phyloP scores from a whole-genome alignment of 1,140 invertebrate genomes.

The Bombus cullumanus region DNA sequence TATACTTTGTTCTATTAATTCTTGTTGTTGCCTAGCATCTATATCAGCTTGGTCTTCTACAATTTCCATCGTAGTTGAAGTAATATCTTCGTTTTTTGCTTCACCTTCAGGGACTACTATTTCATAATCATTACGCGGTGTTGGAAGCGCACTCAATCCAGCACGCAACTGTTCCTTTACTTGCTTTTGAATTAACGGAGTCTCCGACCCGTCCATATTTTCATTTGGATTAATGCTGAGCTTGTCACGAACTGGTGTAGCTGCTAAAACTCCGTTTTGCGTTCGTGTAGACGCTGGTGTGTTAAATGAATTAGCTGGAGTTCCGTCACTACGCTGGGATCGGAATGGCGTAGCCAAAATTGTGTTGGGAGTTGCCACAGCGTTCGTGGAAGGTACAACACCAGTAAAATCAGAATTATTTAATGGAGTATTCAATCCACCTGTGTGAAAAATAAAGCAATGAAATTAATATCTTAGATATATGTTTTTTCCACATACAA shows the following conservation, averaged over 20 bases:
- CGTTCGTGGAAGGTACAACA: constrained; percentile 89
- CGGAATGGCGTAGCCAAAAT: constrained; percentile 96
- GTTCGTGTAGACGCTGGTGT: constrained; percentile 75
- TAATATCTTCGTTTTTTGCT: constrained; percentile 83
- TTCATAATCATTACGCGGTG: constrained; percentile 98
- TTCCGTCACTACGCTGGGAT: constrained; percentile 81
- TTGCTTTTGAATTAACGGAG: constrained; percentile 88
- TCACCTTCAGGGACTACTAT: constrained; percentile 97
- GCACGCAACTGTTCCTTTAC: constrained; percentile 89
- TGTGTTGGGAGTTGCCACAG: constrained; percentile 96
- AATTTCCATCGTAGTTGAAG: constrained; percentile 77
- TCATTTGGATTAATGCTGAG: constrained; percentile 97
- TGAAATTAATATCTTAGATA: constrained; percentile 52
- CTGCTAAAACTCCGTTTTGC: constrained; percentile 79
- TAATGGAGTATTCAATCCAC: constrained; percentile 96
- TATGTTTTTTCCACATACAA: background rate
- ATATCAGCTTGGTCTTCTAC: constrained; percentile 95
- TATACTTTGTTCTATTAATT: constrained; percentile 86
- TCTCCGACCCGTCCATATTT: constrained; percentile 86
- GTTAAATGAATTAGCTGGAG: constrained; percentile 79
- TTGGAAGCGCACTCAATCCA: constrained; percentile 91
- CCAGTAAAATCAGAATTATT: constrained; percentile 94
- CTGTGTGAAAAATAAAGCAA: constrained; percentile 47
- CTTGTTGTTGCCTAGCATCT: constrained; percentile 87
- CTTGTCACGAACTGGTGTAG: constrained; percentile 94